Base-by-base conservation (phyloP, 2,888 invertebrate species). In the Carcina quercana region DNA sequence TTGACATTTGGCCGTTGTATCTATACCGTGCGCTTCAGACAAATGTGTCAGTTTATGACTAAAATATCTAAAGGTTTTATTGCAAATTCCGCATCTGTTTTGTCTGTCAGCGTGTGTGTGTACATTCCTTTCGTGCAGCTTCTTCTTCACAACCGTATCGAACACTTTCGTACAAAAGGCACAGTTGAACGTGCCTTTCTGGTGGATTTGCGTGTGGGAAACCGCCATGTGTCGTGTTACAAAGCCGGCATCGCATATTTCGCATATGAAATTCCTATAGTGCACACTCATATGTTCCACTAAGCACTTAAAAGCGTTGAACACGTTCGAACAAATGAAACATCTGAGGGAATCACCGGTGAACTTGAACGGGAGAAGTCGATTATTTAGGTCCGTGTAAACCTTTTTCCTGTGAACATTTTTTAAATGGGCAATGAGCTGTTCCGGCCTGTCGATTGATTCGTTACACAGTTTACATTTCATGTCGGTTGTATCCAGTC, bases 241-340 rank as follows among this genome's bases (percentile, higher is more conserved):
- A 20, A 43, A 51, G 5, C 40, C 42, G 4, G 43, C 31, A 1
- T 49, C 52, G 17, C 63, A 64, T 3, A 54, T 36, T 0, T 60
- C 53, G 25, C 76, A 76, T 3, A 61, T 35, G 24, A 47, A 67
- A 41, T 69, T 70, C 14, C 53, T 56, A 21, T 54, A 66, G 35
- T 76, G 74, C 0, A 35, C 38, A n/a, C 61, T 59, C 60, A 70
- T 65, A 29, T 76, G 75, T 13, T 58, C 53, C 6, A 44, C 34
- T 4, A 61, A 38, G 14, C 40, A 38, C 30, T 53, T 59, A 31
- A 61, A 61, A 4, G 40, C 46, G 3, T 38, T 40, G 30, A 50
- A 62, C 4, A 37, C 40, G 12, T 47, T 47, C 0, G 32, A 27
- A 31, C 73, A 72, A 1, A 62, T 34, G 10, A 50, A 58, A 32